These are phyloP conservation scores for Oryzias sinensis DNA, from an alignment of 2,797 vertebrate genomes.

Conservation along the genomic window DNA sequence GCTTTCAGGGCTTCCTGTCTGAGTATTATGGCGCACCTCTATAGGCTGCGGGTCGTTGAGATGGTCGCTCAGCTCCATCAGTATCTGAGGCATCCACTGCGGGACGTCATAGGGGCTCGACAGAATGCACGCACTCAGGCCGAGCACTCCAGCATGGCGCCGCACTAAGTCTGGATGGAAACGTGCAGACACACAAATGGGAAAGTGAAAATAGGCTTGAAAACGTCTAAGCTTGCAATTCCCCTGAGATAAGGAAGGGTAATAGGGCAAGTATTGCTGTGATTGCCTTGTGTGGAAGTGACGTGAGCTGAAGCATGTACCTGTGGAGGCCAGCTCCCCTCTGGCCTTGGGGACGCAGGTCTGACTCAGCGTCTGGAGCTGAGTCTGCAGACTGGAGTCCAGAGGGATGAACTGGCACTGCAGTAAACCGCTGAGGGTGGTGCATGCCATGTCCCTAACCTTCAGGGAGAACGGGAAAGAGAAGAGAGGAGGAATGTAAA, in stretches of 20 bases:
- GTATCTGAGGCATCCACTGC: constrained; percentile 96
- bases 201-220: constrained; percentile 35
- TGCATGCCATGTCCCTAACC: constrained; percentile 98
- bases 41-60: constrained; percentile 98
- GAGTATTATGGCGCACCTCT: constrained; percentile 78
- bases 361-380: constrained; percentile 97
- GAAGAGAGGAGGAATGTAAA: constrained; percentile 5
- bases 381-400: constrained; percentile 89
- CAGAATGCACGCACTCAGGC: constrained; percentile 92
- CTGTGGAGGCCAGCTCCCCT: constrained; percentile 83
- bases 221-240: constrained; percentile 60
- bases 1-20: constrained; percentile 35
- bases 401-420: constrained; percentile 95
- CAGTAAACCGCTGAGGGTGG: constrained; percentile 92
- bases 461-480: constrained; percentile 47
- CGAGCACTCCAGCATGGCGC: constrained; percentile 94
- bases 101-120: constrained; percentile 98
- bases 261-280: constrained; percentile 63
- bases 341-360: constrained; percentile 90
- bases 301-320: constrained; percentile 49
- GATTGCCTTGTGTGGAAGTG: constrained; percentile 49
- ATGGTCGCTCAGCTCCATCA: constrained; percentile 96
- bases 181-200: constrained; percentile 9
- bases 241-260: constrained; percentile 52
- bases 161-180: constrained; percentile 85